A percentile compares a stretch with the other conserved stretches of the same genome.
Evolutionary conservation across 2,113 vertebrate species (phyloP).

Genomic region (Prunella himalayana): DNA sequence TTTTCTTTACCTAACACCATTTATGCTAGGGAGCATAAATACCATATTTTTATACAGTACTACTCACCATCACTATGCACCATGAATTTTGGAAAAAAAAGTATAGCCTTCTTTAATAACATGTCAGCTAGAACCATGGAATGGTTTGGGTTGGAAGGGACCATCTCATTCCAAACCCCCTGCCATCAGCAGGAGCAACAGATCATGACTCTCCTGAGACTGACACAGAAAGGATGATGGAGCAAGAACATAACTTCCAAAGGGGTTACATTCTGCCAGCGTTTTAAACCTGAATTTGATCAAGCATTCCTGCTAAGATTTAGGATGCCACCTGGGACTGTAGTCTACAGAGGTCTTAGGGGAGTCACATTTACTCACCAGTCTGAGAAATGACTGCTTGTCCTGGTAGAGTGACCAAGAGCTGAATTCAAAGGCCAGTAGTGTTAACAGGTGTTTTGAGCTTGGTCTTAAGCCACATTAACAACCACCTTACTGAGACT

Average conservation of each 20-base stretch:
- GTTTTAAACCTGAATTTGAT: not conserved
- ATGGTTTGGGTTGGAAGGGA: not conserved
- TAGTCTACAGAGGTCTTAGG: not conserved
- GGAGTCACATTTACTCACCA: not conserved
- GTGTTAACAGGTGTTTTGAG: not conserved
- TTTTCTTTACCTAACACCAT: not conserved
- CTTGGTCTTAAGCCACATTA: not conserved
- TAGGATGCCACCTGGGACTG: accelerated
- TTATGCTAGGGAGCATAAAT: not conserved
- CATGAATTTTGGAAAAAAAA: not conserved
- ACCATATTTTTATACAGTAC: not conserved
- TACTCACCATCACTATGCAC: accelerated
- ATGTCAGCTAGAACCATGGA: not conserved
- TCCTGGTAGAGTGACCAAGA: not conserved
- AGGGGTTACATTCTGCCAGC: not conserved
- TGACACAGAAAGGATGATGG: not conserved
- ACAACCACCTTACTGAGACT: not conserved
- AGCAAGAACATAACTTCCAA: not conserved
- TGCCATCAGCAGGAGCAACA: not conserved
- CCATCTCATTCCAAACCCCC: not conserved
- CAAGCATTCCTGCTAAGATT: not conserved
- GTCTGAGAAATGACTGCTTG: not conserved
- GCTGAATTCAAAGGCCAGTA: not conserved
- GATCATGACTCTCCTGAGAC: not conserved
- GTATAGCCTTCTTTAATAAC: not conserved